These are phyloP conservation scores for Hesperophylax magnus DNA, from an alignment of 1,140 invertebrate genomes.

Conservation along the genomic window DNA sequence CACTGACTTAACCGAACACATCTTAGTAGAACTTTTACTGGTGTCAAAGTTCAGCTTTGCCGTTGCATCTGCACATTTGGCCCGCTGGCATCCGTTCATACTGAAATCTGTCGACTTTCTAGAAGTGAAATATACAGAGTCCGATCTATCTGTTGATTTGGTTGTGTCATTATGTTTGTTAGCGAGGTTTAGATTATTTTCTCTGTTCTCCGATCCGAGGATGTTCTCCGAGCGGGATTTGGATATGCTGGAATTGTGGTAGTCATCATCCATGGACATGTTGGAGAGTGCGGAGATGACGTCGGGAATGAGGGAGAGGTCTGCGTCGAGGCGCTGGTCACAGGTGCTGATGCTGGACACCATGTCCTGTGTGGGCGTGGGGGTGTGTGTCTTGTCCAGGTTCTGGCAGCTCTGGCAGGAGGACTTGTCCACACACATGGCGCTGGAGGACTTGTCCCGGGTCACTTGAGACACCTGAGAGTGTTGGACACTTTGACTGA, in stretches of 20 bases:
- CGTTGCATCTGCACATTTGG: constrained; percentile 64
- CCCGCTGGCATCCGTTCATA: constrained; percentile 61
- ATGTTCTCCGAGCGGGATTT: constrained; percentile 69
- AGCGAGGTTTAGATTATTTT: constrained; percentile 60
- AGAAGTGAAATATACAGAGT: constrained; percentile 69
- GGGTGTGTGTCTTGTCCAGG: constrained; percentile 64
- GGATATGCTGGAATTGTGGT: constrained; percentile 67
- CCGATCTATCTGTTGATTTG: constrained; percentile 63
- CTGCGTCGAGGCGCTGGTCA: constrained; percentile 65
- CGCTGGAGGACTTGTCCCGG: constrained; percentile 67
- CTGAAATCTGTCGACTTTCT: constrained; percentile 56
- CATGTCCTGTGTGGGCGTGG: constrained; percentile 70
- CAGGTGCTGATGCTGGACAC: constrained; percentile 70
- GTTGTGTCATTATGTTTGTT: constrained; percentile 60
- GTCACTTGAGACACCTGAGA: constrained; percentile 64
- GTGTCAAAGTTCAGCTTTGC: constrained; percentile 66
- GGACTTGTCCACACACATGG: constrained; percentile 61
- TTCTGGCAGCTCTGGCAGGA: constrained; percentile 61
- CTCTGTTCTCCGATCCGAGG: constrained; percentile 65
- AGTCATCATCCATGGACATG: constrained; percentile 69
- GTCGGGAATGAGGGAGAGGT: constrained; percentile 64
- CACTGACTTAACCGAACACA: constrained; percentile 49
- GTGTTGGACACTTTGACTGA: constrained; percentile 66
- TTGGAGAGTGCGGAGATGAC: constrained; percentile 68
- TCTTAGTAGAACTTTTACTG: constrained; percentile 61